phyloP scores from a whole-genome alignment of 2,888 invertebrate species.

The Asteroscopus sphinx region DNA sequence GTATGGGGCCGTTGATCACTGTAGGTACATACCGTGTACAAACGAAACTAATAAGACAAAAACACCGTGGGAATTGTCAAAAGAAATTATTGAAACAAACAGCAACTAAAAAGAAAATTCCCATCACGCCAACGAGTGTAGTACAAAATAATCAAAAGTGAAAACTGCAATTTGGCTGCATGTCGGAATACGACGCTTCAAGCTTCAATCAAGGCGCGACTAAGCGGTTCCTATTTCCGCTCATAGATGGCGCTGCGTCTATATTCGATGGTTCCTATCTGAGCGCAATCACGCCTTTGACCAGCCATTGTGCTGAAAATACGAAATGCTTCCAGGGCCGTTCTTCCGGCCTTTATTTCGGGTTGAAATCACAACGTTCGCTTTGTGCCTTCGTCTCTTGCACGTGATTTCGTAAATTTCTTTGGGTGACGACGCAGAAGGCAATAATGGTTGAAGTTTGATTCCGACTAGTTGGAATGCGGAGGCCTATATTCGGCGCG shows the following conservation, averaged over 20 bases:
- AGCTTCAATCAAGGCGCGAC: conserved; percentile 72
- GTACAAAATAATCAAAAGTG: conserved; percentile 53
- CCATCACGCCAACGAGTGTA: conserved; percentile 40
- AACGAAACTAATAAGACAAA: neutral
- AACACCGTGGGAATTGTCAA: neutral
- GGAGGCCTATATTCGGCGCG: conserved; percentile 54
- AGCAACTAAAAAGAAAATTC: conserved; percentile 16
- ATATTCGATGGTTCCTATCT: conserved; percentile 67
- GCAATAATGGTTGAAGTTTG: conserved; percentile 78
- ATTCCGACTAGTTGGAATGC: conserved; percentile 62
- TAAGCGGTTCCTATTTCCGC: conserved; percentile 85
- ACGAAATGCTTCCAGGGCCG: conserved; percentile 61
- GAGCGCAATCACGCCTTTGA: conserved; percentile 77
- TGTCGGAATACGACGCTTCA: conserved; percentile 57
- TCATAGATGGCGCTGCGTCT: conserved; percentile 80
- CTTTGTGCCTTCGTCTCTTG: conserved; percentile 67
- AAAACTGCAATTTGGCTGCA: conserved; percentile 57
- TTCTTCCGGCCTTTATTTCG: conserved; percentile 80
- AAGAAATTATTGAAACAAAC: conserved; percentile 18
- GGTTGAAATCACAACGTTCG: conserved; percentile 61
- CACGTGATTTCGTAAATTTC: conserved; percentile 76
- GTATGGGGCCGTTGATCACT: too few relatives aligned
- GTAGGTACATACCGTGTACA: too few relatives aligned
- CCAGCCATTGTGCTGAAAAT: conserved; percentile 69
- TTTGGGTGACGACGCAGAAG: conserved; percentile 77